Base-by-base conservation (phyloP, 2,797 vertebrate genomes). In the Emys orbicularis region DNA sequence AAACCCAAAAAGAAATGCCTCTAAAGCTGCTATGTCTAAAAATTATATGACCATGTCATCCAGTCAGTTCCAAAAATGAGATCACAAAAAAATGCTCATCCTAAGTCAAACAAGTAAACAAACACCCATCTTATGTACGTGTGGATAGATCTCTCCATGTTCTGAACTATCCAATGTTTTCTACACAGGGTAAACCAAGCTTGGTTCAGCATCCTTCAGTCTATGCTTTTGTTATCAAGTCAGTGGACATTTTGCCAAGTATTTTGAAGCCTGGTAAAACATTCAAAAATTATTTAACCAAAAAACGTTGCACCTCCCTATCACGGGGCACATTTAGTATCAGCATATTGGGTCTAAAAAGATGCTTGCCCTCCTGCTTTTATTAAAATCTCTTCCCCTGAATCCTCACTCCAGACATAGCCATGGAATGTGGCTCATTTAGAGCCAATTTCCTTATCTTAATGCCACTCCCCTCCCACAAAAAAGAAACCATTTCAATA, bases 151-250 rank as follows among this genome's bases (percentile, higher is more conserved):
- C 25, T n/a, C 8, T 54, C 10, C 49, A 4, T 0, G 2, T 27
- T 92, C 54, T 87, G 21, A 84, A 84, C 65, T 19, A 1, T 9
- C 61, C 10, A 19, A 16, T 0, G 2, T 72, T 61, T 82, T 31
- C n/a, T 50, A 34, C 3, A 61, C 59, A 34, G 13, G 59, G 16
- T 61, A 47, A 93, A 86, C 1, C 2, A 53, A 52, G 2, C 57
- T 4, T 13, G 57, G 10, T 0, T 25, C 16, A 9, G 8, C 10
- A 53, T 91, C 2, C 2, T 87, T 47, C 41, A 1, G 5, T 49
- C 34, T 83, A 41, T 18, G 9, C n/a, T 82, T 11, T 6, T 81
- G 88, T 90, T 27, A 0, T 2, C 81, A 54, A 76, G 85, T 88
- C 23, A 65, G 59, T 56, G 80, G 3, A 82, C 3, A 47, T 1